Conservation (phyloP, 2,113 vertebrate genomes). For the Martes martes region DNA sequence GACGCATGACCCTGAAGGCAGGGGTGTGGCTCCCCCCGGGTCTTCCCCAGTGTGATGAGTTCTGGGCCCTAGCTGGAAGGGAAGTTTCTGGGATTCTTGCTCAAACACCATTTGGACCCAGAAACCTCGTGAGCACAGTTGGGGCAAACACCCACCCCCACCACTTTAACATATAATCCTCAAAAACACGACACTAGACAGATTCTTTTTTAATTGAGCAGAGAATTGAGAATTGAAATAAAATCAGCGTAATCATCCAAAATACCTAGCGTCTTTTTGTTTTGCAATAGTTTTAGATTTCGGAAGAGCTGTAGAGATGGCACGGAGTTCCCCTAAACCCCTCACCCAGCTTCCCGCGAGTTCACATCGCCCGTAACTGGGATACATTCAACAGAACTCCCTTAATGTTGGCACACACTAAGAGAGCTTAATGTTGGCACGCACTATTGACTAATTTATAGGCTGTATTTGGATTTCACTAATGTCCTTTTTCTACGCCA, state of each 20-base stretch:
- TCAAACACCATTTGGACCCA: background rate
- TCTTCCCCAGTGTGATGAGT: background rate
- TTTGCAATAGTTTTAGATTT: too few species aligned
- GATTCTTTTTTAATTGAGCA: background rate
- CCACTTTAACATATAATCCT: background rate
- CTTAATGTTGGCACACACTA: background rate
- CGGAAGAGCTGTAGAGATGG: background rate
- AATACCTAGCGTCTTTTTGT: background rate
- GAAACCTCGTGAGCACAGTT: background rate
- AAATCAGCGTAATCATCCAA: background rate
- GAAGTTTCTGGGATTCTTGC: background rate
- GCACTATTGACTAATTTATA: background rate
- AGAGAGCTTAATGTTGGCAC: background rate
- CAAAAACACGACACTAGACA: background rate
- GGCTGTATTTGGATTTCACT: background rate
- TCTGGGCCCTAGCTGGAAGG: background rate
- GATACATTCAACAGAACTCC: background rate
- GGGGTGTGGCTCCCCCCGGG: accelerated
- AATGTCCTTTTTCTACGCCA: background rate
- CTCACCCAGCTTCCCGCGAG: background rate
- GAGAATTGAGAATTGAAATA: background rate
- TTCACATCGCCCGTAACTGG: accelerated
- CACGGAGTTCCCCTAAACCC: background rate
- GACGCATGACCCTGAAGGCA: background rate
- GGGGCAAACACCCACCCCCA: background rate